Evolutionary conservation across 2,888 invertebrate genomes (phyloP).

Genomic region (Cataglyphis livida): DNA sequence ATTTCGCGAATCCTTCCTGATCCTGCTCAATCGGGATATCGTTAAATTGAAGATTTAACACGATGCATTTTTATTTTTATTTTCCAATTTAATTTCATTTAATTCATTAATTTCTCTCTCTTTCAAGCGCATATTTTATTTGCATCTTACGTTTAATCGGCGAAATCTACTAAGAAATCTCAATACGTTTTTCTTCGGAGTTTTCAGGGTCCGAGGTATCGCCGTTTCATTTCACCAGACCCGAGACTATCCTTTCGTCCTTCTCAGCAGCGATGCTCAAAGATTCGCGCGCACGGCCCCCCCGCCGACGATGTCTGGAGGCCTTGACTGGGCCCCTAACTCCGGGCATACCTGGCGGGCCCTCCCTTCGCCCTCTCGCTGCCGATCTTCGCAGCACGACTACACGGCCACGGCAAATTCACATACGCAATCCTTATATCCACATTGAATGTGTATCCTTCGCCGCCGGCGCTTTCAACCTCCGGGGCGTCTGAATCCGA

Average conservation of each 20-base stretch:
- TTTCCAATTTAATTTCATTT: not conserved
- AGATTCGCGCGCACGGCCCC: slow-evolving; percentile 73
- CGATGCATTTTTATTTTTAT: not conserved
- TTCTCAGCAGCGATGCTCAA: slow-evolving; percentile 66
- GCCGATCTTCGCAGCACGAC: slow-evolving; percentile 18
- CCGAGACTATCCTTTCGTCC: slow-evolving; percentile 56
- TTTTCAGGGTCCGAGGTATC: slow-evolving; percentile 37
- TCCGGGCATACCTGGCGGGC: slow-evolving; percentile 59
- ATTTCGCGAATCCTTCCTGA: not conserved
- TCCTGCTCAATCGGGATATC: not conserved
- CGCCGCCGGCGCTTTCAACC: slow-evolving; percentile 44
- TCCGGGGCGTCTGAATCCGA: slow-evolving; percentile 19
- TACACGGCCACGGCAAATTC: slow-evolving; percentile 44
- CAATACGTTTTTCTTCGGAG: not conserved
- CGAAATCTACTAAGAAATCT: not conserved
- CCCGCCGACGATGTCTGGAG: slow-evolving; percentile 79
- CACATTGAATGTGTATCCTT: slow-evolving; percentile 42
- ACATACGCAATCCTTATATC: slow-evolving; percentile 39
- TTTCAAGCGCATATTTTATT: not conserved
- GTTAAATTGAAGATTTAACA: not conserved
- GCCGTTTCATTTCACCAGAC: slow-evolving; percentile 53
- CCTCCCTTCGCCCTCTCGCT: slow-evolving; percentile 30
- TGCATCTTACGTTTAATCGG: slow-evolving; percentile 1
- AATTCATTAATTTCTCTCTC: not conserved
- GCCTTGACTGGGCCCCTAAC: slow-evolving; percentile 78